Evolutionary conservation across 2,113 vertebrate genomes (phyloP).

Genomic region (Cisticola juncidis): DNA sequence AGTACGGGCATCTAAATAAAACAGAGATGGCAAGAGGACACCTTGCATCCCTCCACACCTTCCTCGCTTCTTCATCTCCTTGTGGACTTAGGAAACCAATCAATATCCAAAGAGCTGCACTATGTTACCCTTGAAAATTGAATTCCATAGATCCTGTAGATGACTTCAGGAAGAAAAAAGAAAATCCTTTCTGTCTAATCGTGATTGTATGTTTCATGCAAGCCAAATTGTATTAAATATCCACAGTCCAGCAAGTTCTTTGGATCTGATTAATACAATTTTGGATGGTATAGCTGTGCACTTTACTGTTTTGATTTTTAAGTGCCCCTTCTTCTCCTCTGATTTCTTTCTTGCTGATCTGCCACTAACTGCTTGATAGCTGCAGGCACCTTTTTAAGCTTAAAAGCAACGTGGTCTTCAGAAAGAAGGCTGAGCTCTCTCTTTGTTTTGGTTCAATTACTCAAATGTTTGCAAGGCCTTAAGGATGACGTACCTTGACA

Average conservation of each 20-base stretch:
- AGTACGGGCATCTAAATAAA: conserved; percentile 70
- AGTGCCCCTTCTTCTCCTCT: conserved; percentile 25
- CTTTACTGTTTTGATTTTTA: conserved; percentile 71
- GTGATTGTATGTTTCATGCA: conserved; percentile 74
- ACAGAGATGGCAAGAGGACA: neutral
- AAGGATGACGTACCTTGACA: conserved; percentile 48
- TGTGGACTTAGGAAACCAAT: conserved; percentile 45
- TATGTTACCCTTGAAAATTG: conserved; percentile 62
- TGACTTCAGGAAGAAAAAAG: conserved; percentile 64
- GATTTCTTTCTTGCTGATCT: conserved; percentile 55
- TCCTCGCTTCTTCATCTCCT: conserved; percentile 8
- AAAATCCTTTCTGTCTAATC: conserved; percentile 68
- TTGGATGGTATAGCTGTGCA: conserved; percentile 75
- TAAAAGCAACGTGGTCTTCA: conserved; percentile 35
- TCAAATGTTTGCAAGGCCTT: conserved; percentile 65
- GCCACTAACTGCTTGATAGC: conserved; percentile 59
- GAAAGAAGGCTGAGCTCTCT: conserved; percentile 58
- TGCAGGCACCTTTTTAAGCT: conserved; percentile 47
- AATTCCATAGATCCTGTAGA: conserved; percentile 55
- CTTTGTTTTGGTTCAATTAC: conserved; percentile 61
- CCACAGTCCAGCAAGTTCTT: conserved; percentile 66
- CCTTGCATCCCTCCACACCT: conserved; percentile 22
- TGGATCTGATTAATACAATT: conserved; percentile 73
- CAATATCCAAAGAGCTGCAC: conserved; percentile 79
- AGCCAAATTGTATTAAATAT: conserved; percentile 77